Evolutionary conservation across 2,888 invertebrate genomes (phyloP).

Genomic region (Caenorhabditis sp.): DNA sequence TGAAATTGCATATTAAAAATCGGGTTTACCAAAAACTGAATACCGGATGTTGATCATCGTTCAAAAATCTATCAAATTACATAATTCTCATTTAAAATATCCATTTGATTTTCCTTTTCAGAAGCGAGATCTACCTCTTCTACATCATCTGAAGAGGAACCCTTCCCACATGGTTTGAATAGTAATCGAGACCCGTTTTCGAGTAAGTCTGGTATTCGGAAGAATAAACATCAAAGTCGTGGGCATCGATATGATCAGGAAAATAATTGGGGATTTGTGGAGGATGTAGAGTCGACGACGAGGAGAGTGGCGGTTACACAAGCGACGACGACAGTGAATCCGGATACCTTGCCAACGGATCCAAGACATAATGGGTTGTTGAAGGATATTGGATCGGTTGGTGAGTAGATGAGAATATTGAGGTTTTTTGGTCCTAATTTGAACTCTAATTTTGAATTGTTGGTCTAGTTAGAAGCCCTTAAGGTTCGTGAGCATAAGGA

Average conservation of each 20-base stretch:
- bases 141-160: constrained; percentile 13
- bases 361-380: constrained; percentile 48
- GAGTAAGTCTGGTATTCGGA: constrained; percentile 20
- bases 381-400: constrained; percentile 46
- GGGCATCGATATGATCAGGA: constrained; percentile 16
- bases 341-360: constrained; percentile 30
- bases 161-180: constrained; percentile 32
- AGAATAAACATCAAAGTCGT: background rate
- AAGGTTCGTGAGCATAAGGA: too few species aligned
- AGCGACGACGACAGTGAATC: constrained; percentile 25
- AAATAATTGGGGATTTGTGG: constrained; percentile 32
- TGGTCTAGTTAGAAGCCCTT: too few species aligned
- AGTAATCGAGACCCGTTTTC: constrained; percentile 30
- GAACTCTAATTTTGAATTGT: too few species aligned
- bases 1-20: too few species aligned
- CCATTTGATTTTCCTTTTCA: too few species aligned
- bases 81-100: too few species aligned
- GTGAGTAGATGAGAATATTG: too few species aligned
- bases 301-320: constrained; percentile 1
- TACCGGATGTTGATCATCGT: too few species aligned
- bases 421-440: too few species aligned
- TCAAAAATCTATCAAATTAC: too few species aligned
- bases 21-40: too few species aligned
- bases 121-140: background rate
- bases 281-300: constrained; percentile 3